Conservation (phyloP, 2,113 vertebrate genomes). For the Nothocercus julius region DNA sequence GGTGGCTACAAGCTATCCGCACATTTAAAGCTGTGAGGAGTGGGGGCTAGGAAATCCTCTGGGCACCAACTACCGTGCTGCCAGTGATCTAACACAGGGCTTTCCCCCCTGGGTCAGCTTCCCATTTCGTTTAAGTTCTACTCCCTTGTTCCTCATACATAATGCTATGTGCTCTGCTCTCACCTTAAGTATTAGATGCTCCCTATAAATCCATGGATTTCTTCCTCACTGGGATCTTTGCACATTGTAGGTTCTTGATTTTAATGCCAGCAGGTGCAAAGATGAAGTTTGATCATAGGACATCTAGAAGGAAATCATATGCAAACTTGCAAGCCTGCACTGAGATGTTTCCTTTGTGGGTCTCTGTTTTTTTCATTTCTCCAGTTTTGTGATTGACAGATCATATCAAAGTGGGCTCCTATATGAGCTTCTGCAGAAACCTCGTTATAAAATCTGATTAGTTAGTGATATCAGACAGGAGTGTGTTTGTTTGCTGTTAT, state of each 20-base stretch:
- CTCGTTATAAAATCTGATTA: neutral
- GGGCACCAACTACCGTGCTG: neutral
- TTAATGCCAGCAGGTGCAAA: neutral
- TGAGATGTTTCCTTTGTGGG: neutral
- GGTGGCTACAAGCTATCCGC: neutral
- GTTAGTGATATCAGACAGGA: neutral
- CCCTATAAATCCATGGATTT: neutral
- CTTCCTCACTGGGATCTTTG: neutral
- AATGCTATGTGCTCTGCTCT: fast-evolving
- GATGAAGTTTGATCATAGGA: neutral
- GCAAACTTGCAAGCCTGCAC: neutral
- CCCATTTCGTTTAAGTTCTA: neutral
- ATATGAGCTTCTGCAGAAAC: neutral
- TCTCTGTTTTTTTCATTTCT: neutral
- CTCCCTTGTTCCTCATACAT: neutral
- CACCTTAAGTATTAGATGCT: neutral
- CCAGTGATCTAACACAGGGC: fast-evolving
- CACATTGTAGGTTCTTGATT: neutral
- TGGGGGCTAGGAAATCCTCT: neutral
- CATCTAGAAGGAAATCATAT: neutral
- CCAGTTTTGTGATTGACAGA: neutral
- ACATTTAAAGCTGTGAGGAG: neutral
- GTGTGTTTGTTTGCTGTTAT: neutral
- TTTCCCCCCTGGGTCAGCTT: neutral
- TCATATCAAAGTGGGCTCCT: neutral